Conservation (phyloP, 2,888 invertebrate genomes). For the Parnassius orleans region DNA sequence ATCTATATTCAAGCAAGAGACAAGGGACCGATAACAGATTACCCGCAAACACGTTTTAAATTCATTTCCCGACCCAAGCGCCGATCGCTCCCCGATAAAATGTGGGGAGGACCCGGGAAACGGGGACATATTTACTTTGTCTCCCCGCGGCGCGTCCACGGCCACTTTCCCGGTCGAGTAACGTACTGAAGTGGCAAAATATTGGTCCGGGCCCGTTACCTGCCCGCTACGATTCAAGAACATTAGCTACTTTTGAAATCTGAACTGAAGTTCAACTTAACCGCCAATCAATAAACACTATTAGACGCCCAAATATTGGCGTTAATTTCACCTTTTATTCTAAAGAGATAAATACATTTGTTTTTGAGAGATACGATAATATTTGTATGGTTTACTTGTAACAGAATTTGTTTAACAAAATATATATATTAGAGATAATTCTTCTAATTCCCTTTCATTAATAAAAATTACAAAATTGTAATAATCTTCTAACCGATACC, state of each 20-base stretch:
- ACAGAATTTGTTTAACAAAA: no score
- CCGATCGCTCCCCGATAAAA: slow-evolving; percentile 80
- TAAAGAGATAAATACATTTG: no score
- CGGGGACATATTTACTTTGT: slow-evolving; percentile 80
- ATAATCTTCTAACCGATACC: no score
- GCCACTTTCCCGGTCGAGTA: slow-evolving; percentile 78
- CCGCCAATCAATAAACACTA: slow-evolving; percentile 14
- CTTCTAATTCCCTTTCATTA: no score
- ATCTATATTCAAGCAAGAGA: slow-evolving; percentile 76
- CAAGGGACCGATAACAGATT: slow-evolving; percentile 82
- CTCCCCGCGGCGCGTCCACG: slow-evolving; percentile 67
- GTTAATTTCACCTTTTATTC: not conserved
- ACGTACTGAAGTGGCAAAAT: slow-evolving; percentile 77
- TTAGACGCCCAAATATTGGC: slow-evolving; percentile 6
- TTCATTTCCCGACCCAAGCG: slow-evolving; percentile 80
- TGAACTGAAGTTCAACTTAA: slow-evolving; percentile 42
- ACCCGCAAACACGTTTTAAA: slow-evolving; percentile 82
- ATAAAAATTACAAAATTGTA: no score
- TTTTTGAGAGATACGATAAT: no score
- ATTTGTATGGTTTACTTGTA: no score
- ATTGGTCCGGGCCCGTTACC: slow-evolving; percentile 74
- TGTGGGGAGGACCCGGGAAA: slow-evolving; percentile 75
- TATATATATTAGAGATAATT: no score
- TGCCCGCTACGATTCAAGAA: slow-evolving; percentile 70
- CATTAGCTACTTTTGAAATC: slow-evolving; percentile 62